Evolutionary conservation across 2,888 invertebrate genomes (phyloP).

Genomic region (Bruchidius siliquastri): DNA sequence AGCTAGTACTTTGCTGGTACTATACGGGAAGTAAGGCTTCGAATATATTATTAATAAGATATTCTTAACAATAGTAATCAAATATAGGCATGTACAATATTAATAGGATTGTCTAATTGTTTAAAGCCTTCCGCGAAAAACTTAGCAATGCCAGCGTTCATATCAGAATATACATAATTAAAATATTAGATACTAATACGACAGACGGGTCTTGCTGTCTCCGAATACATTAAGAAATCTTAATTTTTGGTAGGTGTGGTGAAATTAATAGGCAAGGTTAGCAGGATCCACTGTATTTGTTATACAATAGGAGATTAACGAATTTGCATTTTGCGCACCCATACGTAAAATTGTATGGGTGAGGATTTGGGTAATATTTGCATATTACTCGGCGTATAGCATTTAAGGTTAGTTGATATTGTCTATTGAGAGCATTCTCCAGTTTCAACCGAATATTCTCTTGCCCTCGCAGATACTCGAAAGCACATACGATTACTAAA

Average conservation of each 20-base stretch:
- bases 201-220: neutral
- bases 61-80: neutral
- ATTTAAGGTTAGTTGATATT: too few species aligned
- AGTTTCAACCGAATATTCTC: too few species aligned
- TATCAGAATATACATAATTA: neutral
- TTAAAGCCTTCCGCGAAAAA: neutral
- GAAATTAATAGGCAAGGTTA: neutral
- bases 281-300: neutral
- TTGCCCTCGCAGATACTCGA: too few species aligned
- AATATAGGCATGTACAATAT: neutral
- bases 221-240: neutral
- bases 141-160: neutral
- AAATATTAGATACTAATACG: neutral
- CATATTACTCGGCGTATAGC: neutral
- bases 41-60: too few species aligned
- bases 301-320: neutral
- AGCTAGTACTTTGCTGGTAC: too few species aligned
- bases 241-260: neutral
- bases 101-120: neutral
- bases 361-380: neutral
- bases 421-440: too few species aligned
- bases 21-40: too few species aligned
- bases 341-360: neutral
- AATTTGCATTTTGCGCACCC: neutral
- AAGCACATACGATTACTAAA: too few species aligned